Evolutionary conservation across 2,113 vertebrate species (phyloP).

Genomic region (Dascyllus trimaculatus): DNA sequence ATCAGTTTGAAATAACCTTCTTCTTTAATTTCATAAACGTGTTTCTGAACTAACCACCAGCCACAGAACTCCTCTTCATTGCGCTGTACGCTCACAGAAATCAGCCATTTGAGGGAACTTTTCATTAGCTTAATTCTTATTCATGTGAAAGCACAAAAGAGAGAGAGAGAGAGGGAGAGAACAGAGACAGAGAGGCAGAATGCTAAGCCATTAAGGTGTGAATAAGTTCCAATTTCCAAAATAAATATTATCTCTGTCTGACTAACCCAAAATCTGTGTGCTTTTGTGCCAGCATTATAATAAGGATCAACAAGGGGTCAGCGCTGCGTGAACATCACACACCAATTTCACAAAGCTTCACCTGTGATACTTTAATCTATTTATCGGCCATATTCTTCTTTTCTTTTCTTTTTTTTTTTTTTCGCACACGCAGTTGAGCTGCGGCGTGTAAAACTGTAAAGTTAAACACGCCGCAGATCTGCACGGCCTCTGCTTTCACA

Average conservation of each 20-base stretch:
- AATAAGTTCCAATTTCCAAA: slow-evolving; percentile 85
- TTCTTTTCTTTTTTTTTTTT: too few relatives aligned
- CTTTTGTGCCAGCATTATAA: slow-evolving; percentile 77
- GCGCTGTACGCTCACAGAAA: slow-evolving; percentile 16
- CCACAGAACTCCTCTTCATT: slow-evolving; percentile 21
- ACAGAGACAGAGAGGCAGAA: slow-evolving; percentile 48
- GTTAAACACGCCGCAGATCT: slow-evolving; percentile 35
- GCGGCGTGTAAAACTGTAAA: slow-evolving; percentile 54
- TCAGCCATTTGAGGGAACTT: slow-evolving; percentile 39
- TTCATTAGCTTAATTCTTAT: slow-evolving; percentile 57
- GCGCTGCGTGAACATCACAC: slow-evolving; percentile 53
- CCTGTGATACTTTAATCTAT: slow-evolving; percentile 66
- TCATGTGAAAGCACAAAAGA: slow-evolving; percentile 39
- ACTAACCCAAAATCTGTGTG: slow-evolving; percentile 76
- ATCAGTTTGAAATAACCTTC: slow-evolving; percentile 51
- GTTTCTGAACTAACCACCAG: slow-evolving; percentile 28
- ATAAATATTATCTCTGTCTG: slow-evolving; percentile 86
- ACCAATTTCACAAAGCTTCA: slow-evolving; percentile 58
- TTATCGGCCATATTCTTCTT: slow-evolving; percentile 48
- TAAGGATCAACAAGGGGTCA: slow-evolving; percentile 78
- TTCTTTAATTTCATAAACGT: slow-evolving; percentile 51
- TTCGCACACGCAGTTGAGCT: slow-evolving; percentile 31
- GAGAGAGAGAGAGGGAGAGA: slow-evolving; percentile 15
- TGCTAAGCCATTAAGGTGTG: slow-evolving; percentile 77
- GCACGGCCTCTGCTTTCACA: slow-evolving; percentile 25